Evolutionary conservation across 2,797 vertebrate species (phyloP).

Genomic region (Pteropus rufus): DNA sequence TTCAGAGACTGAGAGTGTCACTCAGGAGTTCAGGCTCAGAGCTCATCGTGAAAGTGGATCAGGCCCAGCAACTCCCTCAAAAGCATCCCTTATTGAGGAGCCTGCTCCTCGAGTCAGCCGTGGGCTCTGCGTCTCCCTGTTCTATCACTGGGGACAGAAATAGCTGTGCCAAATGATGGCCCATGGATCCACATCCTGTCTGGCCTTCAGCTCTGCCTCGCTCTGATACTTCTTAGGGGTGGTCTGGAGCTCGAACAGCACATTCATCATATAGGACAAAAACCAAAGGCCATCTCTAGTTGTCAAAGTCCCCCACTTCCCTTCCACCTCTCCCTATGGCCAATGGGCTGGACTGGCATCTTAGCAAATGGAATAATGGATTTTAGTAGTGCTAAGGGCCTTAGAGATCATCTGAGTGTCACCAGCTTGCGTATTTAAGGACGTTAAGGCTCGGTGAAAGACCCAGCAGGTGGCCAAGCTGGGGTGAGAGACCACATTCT

Average conservation of each 20-base stretch:
- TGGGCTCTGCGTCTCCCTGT: neutral
- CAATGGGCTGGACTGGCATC: neutral
- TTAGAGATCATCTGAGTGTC: neutral
- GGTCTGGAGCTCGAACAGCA: neutral
- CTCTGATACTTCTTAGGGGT: accelerated
- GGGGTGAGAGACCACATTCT: accelerated
- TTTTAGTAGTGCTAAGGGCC: neutral
- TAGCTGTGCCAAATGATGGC: neutral
- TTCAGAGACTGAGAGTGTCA: accelerated
- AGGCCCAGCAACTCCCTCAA: no score
- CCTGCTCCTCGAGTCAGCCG: neutral
- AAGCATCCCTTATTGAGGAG: neutral
- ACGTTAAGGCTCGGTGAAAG: accelerated
- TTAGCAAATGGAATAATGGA: neutral
- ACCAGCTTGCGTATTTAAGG: neutral
- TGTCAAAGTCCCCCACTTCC: neutral
- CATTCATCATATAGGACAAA: accelerated
- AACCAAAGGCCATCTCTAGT: neutral
- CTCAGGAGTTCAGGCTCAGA: neutral
- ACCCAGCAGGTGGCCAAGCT: neutral
- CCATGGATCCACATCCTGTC: neutral
- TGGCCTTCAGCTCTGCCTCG: neutral
- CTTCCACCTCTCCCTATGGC: neutral
- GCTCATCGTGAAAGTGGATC: accelerated
- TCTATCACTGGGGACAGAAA: neutral